phyloP scores from a whole-genome alignment of 64 coral and sea anemone species.

The Stylophora pistillata region DNA sequence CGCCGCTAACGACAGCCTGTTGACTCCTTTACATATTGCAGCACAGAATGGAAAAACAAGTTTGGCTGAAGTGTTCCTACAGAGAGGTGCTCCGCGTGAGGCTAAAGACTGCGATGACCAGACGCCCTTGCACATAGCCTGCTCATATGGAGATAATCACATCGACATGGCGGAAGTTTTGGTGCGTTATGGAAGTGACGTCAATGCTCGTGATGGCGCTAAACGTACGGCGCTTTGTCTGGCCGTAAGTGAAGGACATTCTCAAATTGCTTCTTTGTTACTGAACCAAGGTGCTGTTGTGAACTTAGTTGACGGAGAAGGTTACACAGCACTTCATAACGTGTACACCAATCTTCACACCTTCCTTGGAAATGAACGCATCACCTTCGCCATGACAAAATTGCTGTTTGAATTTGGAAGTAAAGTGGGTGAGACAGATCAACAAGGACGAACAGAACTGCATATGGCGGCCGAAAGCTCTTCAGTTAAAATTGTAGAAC shows the following conservation, averaged over 20 bases:
- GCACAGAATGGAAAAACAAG: slow-evolving; percentile 67
- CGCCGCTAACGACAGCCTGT: slow-evolving; percentile 53
- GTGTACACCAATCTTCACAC: slow-evolving; percentile 47
- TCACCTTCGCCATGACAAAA: slow-evolving; percentile 9
- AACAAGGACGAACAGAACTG: slow-evolving; percentile 59
- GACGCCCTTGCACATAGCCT: slow-evolving; percentile 74
- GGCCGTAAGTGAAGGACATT: slow-evolving; percentile 51
- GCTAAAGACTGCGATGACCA: slow-evolving; percentile 71
- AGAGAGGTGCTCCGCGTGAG: slow-evolving; percentile 56
- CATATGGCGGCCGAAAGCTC: slow-evolving; percentile 69
- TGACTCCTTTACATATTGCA: slow-evolving; percentile 80
- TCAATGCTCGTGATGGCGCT: slow-evolving; percentile 57
- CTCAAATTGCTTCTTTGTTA: slow-evolving; percentile 41
- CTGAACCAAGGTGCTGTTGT: slow-evolving; percentile 46
- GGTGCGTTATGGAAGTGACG: slow-evolving; percentile 54
- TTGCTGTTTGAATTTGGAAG: slow-evolving; percentile 50
- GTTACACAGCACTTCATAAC: slow-evolving; percentile 53
- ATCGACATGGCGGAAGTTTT: slow-evolving; percentile 59
- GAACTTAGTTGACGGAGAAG: slow-evolving; percentile 50
- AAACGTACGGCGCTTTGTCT: slow-evolving; percentile 65
- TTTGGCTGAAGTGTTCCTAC: slow-evolving; percentile 60
- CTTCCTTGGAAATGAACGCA: slow-evolving; percentile 47
- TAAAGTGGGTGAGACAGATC: slow-evolving; percentile 47
- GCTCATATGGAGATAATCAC: slow-evolving; percentile 52
- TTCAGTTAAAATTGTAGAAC: slow-evolving; percentile 50